Evolutionary conservation across 2,797 vertebrate species (phyloP), one percentile per base, ranked within the genome.

Genomic region (Coilia nasus): DNA sequence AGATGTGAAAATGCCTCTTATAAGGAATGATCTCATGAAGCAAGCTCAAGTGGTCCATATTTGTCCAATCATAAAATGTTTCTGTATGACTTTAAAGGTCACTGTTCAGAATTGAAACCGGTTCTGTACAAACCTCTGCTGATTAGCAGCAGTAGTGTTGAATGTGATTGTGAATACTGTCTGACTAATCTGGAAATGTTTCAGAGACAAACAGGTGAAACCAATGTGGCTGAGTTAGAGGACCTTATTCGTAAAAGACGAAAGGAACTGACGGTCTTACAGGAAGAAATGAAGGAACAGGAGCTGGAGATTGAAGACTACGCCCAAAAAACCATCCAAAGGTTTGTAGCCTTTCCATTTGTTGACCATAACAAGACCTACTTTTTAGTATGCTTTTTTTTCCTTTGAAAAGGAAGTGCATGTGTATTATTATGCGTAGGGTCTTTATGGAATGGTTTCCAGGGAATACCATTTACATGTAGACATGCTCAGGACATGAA

Each of bases 181-280:
- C 41, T 21, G 3, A 67, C 50, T 54, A 12, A 14, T 71, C 64
- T 71, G 64, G 64, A 28, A 14, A 35, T 80, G 86, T 57, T 78
- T 87, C 92, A 97, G 96, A 96, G 92, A 91, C 89, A 82, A 50
- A 85, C 82, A 15, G 87, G 88, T 44, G 81, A 95, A 87, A 89
- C 83, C 78, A 92, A 96, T 83, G 81, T 96, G 64, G 91, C 89
- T 83, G 47, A 88, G 84, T 41, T 87, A 85, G 91, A 95, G 86
- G 89, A 93, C 82, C 91, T 89, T 7, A 87, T 95, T 71, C 83
- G 82, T 50, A 90, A 87, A 83, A 93, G 91, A 87, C 83, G 84
- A 54, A 62, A 90, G 84, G 85, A 88, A 31, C 57, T 95, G 64
- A 56, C 60, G 6, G 82, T 54, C 84, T 88, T 96, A 71, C 80